These are phyloP conservation scores for Tricholaema leucomelas DNA, from an alignment of 2,113 vertebrate species.

Conservation along the genomic window DNA sequence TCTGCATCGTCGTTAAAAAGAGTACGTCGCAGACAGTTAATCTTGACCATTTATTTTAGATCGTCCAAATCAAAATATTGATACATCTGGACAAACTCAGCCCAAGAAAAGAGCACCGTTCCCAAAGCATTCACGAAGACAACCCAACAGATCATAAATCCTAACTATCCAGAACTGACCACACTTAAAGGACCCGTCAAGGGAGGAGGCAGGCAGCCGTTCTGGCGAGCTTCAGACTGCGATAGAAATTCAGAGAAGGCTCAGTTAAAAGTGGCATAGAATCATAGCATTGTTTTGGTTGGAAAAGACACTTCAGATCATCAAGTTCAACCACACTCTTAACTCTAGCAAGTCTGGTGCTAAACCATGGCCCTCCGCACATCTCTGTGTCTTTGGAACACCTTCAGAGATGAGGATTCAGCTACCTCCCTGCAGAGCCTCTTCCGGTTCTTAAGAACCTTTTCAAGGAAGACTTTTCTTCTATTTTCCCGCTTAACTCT, in stretches of 20 bases:
- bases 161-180: slow-evolving; percentile 22
- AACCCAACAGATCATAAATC: slow-evolving; percentile 62
- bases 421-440: too few species aligned
- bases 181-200: not conserved
- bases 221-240: not conserved
- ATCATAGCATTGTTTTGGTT: too few species aligned
- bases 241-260: not conserved
- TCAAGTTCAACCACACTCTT: too few species aligned
- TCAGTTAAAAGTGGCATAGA: slow-evolving; percentile 21
- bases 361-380: too few species aligned
- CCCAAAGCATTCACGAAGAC: slow-evolving; percentile 53
- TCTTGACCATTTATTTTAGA: slow-evolving; percentile 66
- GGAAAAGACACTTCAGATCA: too few species aligned
- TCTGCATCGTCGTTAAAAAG: slow-evolving; percentile 31
- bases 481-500: too few species aligned
- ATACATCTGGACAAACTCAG: slow-evolving; percentile 73
- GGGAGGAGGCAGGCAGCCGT: not conserved
- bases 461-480: too few species aligned
- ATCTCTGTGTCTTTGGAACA: too few species aligned
- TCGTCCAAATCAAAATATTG: slow-evolving; percentile 71
- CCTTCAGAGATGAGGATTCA: too few species aligned
- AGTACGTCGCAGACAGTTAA: slow-evolving; percentile 49
- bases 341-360: too few species aligned
- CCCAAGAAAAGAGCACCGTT: slow-evolving; percentile 28
- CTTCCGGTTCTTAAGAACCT: too few species aligned